Conservation (phyloP, 1,140 invertebrate species). For the Lithobius niger region DNA sequence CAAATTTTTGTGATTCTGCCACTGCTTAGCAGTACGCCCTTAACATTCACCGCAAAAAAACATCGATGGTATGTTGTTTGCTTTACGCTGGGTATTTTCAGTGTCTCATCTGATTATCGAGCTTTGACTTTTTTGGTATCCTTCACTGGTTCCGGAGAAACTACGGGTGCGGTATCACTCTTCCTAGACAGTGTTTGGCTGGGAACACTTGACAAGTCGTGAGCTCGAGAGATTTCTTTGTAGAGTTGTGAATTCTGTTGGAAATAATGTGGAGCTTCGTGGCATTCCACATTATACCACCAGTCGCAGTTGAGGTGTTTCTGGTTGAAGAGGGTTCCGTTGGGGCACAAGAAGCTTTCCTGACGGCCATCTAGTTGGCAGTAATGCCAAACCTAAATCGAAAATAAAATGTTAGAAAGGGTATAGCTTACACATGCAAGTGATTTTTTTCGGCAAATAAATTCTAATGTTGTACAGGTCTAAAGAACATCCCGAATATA, state of each 20-base stretch:
- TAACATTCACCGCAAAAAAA: too few species aligned
- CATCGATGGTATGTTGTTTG: too few species aligned
- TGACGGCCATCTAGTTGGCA: constrained; percentile 4
- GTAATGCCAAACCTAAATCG: constrained; percentile 3
- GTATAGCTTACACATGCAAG: background rate
- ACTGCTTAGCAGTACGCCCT: too few species aligned
- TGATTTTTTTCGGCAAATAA: background rate
- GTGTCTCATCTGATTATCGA: too few species aligned
- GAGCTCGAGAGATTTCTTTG: background rate
- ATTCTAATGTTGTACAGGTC: background rate
- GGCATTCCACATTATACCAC: constrained; percentile 17
- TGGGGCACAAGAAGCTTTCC: constrained; percentile 7
- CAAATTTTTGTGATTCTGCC: too few species aligned
- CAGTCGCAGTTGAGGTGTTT: constrained; percentile 10
- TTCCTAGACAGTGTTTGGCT: too few species aligned
- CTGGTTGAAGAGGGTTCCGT: constrained; percentile 11
- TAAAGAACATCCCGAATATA: background rate
- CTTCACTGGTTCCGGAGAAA: too few species aligned
- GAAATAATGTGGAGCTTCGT: background rate
- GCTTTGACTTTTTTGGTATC: too few species aligned
- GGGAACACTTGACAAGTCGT: too few species aligned
- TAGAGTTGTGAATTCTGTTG: constrained; percentile 5
- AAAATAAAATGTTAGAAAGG: background rate
- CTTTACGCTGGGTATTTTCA: too few species aligned
- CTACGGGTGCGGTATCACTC: too few species aligned